phyloP scores from a whole-genome alignment of 2,797 vertebrate genomes.

The Heliangelus exortis region DNA sequence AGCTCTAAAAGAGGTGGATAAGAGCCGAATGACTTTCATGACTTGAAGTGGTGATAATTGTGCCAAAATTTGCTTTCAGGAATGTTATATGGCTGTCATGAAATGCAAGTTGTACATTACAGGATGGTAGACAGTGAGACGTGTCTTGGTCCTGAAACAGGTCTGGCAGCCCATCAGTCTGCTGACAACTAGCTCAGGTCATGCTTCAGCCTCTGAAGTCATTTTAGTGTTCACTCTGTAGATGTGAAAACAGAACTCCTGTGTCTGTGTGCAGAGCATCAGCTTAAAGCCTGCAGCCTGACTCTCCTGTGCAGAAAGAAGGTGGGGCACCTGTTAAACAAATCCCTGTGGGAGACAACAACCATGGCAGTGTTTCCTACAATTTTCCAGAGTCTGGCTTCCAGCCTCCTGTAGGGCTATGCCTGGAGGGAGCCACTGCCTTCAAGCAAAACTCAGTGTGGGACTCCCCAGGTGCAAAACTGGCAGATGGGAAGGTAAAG shows the following conservation, averaged over 20 bases:
- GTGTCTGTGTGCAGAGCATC: neutral
- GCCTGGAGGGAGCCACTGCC: rapidly evolving
- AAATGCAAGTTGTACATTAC: slow-evolving; percentile 39
- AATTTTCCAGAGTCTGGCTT: neutral
- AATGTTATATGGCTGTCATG: slow-evolving; percentile 52
- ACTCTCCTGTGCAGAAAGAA: neutral
- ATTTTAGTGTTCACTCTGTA: neutral
- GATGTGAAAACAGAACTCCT: neutral
- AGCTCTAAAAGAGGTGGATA: slow-evolving; percentile 44
- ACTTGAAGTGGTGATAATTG: slow-evolving; percentile 51
- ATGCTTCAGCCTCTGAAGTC: neutral
- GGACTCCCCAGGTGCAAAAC: neutral
- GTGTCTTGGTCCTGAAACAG: slow-evolving; percentile 21
- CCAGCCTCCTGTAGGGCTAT: neutral
- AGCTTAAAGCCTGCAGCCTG: neutral
- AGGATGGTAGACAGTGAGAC: neutral
- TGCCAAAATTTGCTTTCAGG: slow-evolving; percentile 38
- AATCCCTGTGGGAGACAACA: neutral
- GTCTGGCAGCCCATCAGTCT: slow-evolving; percentile 16
- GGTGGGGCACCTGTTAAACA: neutral
- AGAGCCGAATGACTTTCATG: slow-evolving; percentile 53
- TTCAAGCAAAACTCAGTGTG: neutral
- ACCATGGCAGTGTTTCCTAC: neutral
- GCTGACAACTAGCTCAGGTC: neutral
- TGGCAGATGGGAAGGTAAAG: neutral